Percentiles rank a stretch among this genome's conserved stretches.
phyloP scores from a whole-genome alignment of 2,113 vertebrate genomes.

The Chionomys nivalis region DNA sequence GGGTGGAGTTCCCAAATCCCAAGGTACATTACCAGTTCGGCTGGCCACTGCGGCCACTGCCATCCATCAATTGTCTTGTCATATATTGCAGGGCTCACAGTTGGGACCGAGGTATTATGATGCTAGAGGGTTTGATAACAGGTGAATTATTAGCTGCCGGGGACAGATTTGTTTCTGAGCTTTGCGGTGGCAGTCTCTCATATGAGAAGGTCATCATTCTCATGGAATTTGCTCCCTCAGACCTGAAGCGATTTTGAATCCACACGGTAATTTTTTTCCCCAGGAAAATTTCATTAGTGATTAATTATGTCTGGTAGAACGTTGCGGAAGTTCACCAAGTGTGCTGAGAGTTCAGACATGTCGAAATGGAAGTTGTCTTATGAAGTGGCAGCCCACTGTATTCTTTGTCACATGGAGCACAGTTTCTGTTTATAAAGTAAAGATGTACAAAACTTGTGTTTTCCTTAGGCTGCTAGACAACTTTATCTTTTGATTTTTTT shows the following conservation, averaged over 20 bases:
- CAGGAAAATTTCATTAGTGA: slow-evolving; percentile 73
- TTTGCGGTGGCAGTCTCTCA: slow-evolving; percentile 82
- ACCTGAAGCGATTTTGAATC: slow-evolving; percentile 75
- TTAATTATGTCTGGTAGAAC: slow-evolving; percentile 83
- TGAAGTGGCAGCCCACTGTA: background rate
- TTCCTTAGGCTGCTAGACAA: background rate
- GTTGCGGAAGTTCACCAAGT: slow-evolving; percentile 82
- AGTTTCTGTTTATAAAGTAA: slow-evolving; percentile 19
- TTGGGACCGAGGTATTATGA: slow-evolving; percentile 79
- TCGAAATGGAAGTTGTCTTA: slow-evolving; percentile 64
- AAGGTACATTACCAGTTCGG: slow-evolving; percentile 83
- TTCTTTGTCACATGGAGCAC: background rate
- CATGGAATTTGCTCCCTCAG: slow-evolving; percentile 77
- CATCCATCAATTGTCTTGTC: slow-evolving; percentile 86
- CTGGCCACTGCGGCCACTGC: slow-evolving; percentile 72
- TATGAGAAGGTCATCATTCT: slow-evolving; percentile 81
- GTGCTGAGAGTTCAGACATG: slow-evolving; percentile 74
- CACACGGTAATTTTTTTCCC: slow-evolving; percentile 66
- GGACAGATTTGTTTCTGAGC: slow-evolving; percentile 85
- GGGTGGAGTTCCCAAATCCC: slow-evolving; percentile 85
- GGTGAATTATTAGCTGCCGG: slow-evolving; percentile 88
- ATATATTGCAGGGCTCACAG: slow-evolving; percentile 76
- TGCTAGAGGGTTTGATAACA: slow-evolving; percentile 85
- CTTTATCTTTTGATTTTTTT: slow-evolving; percentile 22
- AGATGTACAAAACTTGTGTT: background rate